Base-by-base conservation (phyloP, 2,888 invertebrate species). In the Halictus quadricinctus region DNA sequence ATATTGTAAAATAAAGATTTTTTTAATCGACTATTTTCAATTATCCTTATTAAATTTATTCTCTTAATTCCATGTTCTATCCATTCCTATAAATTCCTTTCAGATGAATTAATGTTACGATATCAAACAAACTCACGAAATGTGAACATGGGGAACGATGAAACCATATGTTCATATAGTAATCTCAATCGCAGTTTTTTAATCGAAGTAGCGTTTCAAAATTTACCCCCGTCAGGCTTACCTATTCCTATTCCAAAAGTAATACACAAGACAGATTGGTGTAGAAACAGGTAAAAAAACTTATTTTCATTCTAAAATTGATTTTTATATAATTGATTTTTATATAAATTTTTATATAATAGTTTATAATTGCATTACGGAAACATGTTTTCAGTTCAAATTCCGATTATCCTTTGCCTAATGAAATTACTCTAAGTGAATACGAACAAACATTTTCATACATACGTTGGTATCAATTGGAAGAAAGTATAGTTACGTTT, bases 131-230 rank as follows among this genome's bases (percentile, higher is more conserved):
- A 5, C 7, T 73, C 70, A 50, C 87, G 85, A 70, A 80, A 83
- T 81, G 41, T 74, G 15, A 80, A 85, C 18, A 58, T 83, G 43
- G 72, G 85, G 12, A 80, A 77, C 48, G 43, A 86, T 15, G 54
- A 73, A 6, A 76, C 80, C 36, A 80, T 83, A 41, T 88, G 90
- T 80, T 83, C 89, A 50, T 87, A 93, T 73, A 91, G 90, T 48
- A 90, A 93, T 75, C 86, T 93, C n/a, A 91, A 92, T 72, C 89
- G 89, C 66, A 91, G 90, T 73, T 90, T 93, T 43, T 79, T 94
- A n/a, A 91, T 91, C 15, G 94, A 94, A 89, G 90, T 94, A 29
- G 94, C 94, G 8, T 89, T 92, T 76, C 94, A 94, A 84, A 92
- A 90, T 81, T 90, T 93, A 78, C 94, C 94, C 29, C 94, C 94